Evolutionary conservation across 2,888 invertebrate genomes (phyloP), one percentile per base, ranked within the genome.

Genomic region (Pegoplata infirma): DNA sequence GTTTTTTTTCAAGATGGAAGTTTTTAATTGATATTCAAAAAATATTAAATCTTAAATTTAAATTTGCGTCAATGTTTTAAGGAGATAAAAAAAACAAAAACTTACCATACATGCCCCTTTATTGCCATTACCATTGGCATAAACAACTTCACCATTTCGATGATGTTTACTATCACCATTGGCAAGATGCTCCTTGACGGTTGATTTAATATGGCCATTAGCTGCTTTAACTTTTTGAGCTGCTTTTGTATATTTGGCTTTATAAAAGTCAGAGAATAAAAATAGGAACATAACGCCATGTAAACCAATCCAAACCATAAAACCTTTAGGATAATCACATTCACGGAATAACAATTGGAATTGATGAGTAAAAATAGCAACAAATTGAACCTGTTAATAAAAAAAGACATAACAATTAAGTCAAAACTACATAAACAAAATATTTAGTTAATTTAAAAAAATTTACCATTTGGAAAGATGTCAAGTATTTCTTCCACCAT

Each of bases 401-500:
- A 36, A 19, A 63, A 49, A 14, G 12, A 14, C 7, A n/a, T n/a
- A n/a, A n/a, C 10, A 55, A 7, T 74, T 28, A 21, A 36, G 8
- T 1, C 3, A 28, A 5, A 28, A 4, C 6, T 8, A 28, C 8
- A 4, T 28, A 32, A 17, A 28, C 5, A n/a, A 40, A 40, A 40
- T 40, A n/a, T n/a, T 25, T 1, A 63, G 8, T 5, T 19, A 19
- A 14, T 40, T n/a, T 55, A 23, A 21, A 10, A n/a, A 28, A 53
- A 25, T 17, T 16, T 91, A 97, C 97, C 94, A 98, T 97, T 92
- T 98, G 98, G 91, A 98, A 94, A 82, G 94, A 94, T 74, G 98
- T 98, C 85, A 98, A 93, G 90, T 98, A 96, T 87, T 96, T 97
- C 91, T 98, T 98, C 98, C 98, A 98, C 98, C 98, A 98, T 84